A percentile compares a stretch with the other conserved stretches of the same genome.
phyloP scores from a whole-genome alignment of 1,140 invertebrate species.

The Papilio machaon region DNA sequence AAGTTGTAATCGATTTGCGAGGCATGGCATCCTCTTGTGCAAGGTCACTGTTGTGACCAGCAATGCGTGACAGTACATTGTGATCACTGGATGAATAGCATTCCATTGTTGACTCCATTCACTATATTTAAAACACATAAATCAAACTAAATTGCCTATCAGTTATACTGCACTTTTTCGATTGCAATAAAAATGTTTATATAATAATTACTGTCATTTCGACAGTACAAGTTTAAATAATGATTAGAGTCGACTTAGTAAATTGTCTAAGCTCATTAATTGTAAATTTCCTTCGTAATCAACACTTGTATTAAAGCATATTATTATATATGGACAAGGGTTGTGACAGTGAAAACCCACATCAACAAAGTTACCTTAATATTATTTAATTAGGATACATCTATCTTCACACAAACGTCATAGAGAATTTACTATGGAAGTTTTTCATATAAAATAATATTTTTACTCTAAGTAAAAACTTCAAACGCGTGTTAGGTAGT shows the following conservation, averaged over 20 bases:
- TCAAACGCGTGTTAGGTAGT: background rate
- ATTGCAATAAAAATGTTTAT: background rate
- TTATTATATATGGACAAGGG: too few relatives aligned
- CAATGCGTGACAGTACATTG: conserved; percentile 16
- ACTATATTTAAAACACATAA: background rate
- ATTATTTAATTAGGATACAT: too few relatives aligned
- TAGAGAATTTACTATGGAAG: too few relatives aligned
- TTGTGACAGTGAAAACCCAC: too few relatives aligned
- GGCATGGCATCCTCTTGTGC: conserved; percentile 46
- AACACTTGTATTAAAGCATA: too few relatives aligned
- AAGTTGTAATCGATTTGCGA: conserved; percentile 35
- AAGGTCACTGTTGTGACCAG: conserved; percentile 10
- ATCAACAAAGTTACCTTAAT: too few relatives aligned
- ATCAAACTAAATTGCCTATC: background rate
- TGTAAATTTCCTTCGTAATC: too few relatives aligned
- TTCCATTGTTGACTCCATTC: conserved; percentile 24
- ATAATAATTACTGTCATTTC: too few relatives aligned
- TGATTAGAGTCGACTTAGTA: too few relatives aligned
- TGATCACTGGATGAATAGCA: background rate
- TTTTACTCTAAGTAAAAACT: background rate
- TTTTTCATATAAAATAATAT: background rate
- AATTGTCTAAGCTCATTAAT: too few relatives aligned
- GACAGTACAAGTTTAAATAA: too few relatives aligned
- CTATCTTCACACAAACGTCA: too few relatives aligned
- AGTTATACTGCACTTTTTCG: background rate